phyloP scores from a whole-genome alignment of 2,113 vertebrate genomes.

The Heterocephalus glaber region DNA sequence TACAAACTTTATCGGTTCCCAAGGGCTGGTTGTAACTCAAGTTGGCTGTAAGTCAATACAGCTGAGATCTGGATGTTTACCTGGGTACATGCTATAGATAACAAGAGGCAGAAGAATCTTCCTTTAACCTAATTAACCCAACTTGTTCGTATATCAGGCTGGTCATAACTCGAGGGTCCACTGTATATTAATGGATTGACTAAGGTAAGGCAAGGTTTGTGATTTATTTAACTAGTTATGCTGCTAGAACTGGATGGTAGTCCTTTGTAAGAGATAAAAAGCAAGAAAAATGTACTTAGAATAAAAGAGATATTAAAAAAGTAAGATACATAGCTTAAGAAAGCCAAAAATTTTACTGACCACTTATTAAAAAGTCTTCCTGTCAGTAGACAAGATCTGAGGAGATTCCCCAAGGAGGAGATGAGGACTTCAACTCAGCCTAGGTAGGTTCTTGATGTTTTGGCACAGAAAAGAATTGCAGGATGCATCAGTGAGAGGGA shows the following conservation, averaged over 20 bases:
- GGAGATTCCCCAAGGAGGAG: background rate
- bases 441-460: background rate
- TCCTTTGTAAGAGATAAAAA: background rate
- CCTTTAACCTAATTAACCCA: no score
- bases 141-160: no score
- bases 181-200: slow-evolving; percentile 13
- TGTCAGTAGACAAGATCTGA: background rate
- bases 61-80: no score
- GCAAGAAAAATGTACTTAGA: background rate
- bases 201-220: background rate
- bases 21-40: no score
- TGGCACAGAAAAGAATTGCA: background rate
- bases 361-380: background rate
- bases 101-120: no score
- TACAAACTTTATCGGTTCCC: no score
- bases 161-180: no score
- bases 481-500: background rate
- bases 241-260: background rate
- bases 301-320: background rate
- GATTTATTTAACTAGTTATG: background rate
- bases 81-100: no score
- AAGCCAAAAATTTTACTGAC: background rate
- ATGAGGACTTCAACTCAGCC: background rate
- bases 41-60: no score
- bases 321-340: background rate